Percentiles rank a stretch among this genome's conserved stretches.
These are phyloP conservation scores for Conistra vaccinii DNA, from an alignment of 2,888 invertebrate genomes.

Conservation along the genomic window DNA sequence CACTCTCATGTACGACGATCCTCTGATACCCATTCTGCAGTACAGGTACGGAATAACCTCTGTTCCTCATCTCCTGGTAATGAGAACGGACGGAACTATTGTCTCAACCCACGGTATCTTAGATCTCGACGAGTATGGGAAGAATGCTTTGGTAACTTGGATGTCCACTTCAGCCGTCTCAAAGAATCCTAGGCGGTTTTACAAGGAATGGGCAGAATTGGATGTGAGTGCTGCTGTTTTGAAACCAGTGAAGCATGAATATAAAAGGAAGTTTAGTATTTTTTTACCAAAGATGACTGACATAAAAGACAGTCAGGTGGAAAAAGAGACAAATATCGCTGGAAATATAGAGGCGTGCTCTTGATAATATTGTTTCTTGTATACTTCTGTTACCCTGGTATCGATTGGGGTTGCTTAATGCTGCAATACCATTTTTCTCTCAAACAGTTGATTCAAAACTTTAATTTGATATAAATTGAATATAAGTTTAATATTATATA, in stretches of 20 bases:
- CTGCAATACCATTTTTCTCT: no score
- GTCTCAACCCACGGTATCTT: slow-evolving; percentile 78
- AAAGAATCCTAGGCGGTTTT: slow-evolving; percentile 69
- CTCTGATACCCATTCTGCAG: slow-evolving; percentile 73
- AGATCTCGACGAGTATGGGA: slow-evolving; percentile 82
- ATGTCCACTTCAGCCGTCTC: slow-evolving; percentile 69
- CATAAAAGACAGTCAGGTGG: not conserved
- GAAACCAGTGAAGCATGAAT: slow-evolving; percentile 58
- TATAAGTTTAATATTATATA: not conserved
- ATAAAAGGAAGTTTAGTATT: slow-evolving; percentile 68
- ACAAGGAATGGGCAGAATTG: slow-evolving; percentile 73
- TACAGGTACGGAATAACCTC: slow-evolving; percentile 80
- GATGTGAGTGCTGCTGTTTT: slow-evolving; percentile 62
- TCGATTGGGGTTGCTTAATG: no score
- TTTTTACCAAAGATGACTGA: not conserved
- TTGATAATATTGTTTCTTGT: not conserved
- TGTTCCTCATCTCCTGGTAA: slow-evolving; percentile 78
- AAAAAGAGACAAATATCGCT: not conserved
- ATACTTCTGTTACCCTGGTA: not conserved
- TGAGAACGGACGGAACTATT: slow-evolving; percentile 76
- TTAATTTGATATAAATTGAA: not conserved
- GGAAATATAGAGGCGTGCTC: not conserved
- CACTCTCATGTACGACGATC: slow-evolving; percentile 79
- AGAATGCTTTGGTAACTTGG: slow-evolving; percentile 85
- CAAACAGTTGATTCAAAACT: not conserved